A percentile compares a stretch with the other conserved stretches of the same genome.
Conservation (phyloP, 2,113 vertebrate genomes). For the Epinephelus moara region DNA sequence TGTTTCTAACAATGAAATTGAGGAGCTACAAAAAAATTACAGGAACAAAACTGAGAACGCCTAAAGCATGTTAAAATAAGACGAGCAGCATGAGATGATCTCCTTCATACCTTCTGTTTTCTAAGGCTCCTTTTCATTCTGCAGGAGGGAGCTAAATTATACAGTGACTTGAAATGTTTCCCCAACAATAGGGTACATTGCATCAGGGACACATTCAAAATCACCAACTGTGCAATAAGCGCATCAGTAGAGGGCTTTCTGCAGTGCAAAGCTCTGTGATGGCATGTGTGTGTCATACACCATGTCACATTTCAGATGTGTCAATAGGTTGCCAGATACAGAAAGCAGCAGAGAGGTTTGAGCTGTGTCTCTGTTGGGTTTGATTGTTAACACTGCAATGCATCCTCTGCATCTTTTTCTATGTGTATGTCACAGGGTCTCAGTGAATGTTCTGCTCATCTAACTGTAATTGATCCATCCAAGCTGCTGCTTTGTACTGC, state of each 20-base stretch:
- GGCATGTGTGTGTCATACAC: conserved; percentile 2
- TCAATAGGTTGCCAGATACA: conserved; percentile 4
- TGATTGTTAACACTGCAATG: neutral
- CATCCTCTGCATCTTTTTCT: neutral
- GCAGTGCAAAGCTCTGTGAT: conserved; percentile 24
- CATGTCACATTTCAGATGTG: conserved; percentile 10
- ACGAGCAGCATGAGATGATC: conserved; percentile 15
- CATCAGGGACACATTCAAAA: conserved; percentile 45
- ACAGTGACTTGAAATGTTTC: conserved; percentile 57
- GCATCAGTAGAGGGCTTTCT: conserved; percentile 7
- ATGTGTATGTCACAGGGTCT: neutral
- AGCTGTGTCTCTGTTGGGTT: neutral
- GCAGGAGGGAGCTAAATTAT: conserved; percentile 42
- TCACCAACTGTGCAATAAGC: conserved; percentile 32
- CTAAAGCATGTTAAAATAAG: conserved; percentile 45
- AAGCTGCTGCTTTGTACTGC: conserved; percentile 45
- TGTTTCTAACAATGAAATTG: conserved; percentile 12
- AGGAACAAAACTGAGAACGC: conserved; percentile 22
- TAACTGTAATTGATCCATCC: conserved; percentile 54
- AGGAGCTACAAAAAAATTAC: neutral
- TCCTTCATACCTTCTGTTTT: conserved; percentile 14
- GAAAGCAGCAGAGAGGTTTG: neutral
- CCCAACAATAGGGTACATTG: conserved; percentile 46
- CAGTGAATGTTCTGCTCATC: conserved; percentile 33
- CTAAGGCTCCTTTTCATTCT: conserved; percentile 33